Base-by-base conservation (phyloP, 37 sponge, comb jelly and placozoan genomes). In the Cladorhizidae sp. region DNA sequence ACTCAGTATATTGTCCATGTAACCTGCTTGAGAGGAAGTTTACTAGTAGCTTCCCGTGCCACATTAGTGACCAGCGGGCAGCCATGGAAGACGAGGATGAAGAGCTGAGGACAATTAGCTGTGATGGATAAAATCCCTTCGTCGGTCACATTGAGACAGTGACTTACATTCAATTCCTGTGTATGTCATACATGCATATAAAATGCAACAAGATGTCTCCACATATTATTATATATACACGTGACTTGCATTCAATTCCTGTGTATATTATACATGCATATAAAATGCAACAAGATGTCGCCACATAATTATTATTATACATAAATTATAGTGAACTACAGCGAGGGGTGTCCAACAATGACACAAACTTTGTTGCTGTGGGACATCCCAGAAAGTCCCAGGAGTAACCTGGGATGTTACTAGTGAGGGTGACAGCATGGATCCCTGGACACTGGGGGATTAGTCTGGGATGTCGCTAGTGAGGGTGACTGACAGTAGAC, bases 171-270 rank as follows among this genome's bases (percentile, higher is more conserved):
- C 63, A 87, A 29, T 54, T 87, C 88, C 88, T 87, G 54, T 32
- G 33, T 6, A 56, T 18, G 83, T 50, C 2, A 67, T 28, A 56
- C 15, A 22, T 42, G 56, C 17, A 11, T 23, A 42, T 33, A 37
- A 72, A 28, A 73, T 33, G n/a, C 31, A 29, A 11, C 31, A 45
- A 45, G 9, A 45, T 45, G 8, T 9, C 49, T 12, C 5, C 49
- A 45, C 9, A 45, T 45, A n/a, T n/a, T n/a, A n/a, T n/a, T n/a
- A 54, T 54, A 17, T 54, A 12, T 52, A 15, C 11, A 18, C 15
- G 54, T 87, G 82, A 41, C 88, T 87, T 33, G 81, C 67, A 57
- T 87, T 80, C 63, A 87, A 29, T 54, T 87, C 88, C 88, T 87
- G 54, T 32, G 33, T 6, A 56, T 18, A 75, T 50, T 3, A 67